Base-by-base conservation (phyloP, 2,113 vertebrate genomes). In the Trachemys scripta region DNA sequence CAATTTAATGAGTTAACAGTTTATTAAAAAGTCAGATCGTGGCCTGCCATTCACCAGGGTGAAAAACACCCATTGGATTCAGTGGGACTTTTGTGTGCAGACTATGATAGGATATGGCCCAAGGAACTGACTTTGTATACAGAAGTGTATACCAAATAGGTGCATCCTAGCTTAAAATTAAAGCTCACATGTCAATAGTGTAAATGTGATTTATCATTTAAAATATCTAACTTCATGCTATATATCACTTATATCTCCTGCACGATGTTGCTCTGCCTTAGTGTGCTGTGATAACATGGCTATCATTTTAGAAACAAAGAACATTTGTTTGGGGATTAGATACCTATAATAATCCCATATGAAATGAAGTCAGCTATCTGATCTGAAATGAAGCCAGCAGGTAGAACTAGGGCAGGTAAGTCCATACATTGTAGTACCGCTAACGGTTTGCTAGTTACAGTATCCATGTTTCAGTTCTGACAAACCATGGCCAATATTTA, bases 401-500 rank as follows among this genome's bases (percentile, higher is more conserved):
- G 45, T 17, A 90, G 29, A 94, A 94, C 89, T 79, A 87, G 1
- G 88, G 51, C 84, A 90, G 22, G 85, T 96, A 94, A 90, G 83
- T 85, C 86, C 85, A 0, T 94, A 80, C 25, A 5, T 84, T 84
- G 54, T 69, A 90, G 51, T 45, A 80, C n/a, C 85, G 84, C 51
- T 76, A 80, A 49, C 13, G 85, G 54, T 17, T 31, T 49, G 42
- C 82, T 79, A 82, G 19, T 80, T 92, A 80, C 80, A 75, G 10
- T 88, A 85, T 51, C 50, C 38, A 89, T 31, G 59, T 93, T 97
- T 87, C 84, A 92, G 38, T 92, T 80, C 91, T 65, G 35, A 87
- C 2, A 6, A 96, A 57, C 5, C 31, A 16, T 91, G 53, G 25
- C 88, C 84, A 90, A 89, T 83, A 94, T 87, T 87, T 25, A 90